Percentiles rank a stretch among this genome's conserved stretches.
Evolutionary conservation across 2,113 vertebrate genomes (phyloP).

Genomic region (Sardina pilchardus): DNA sequence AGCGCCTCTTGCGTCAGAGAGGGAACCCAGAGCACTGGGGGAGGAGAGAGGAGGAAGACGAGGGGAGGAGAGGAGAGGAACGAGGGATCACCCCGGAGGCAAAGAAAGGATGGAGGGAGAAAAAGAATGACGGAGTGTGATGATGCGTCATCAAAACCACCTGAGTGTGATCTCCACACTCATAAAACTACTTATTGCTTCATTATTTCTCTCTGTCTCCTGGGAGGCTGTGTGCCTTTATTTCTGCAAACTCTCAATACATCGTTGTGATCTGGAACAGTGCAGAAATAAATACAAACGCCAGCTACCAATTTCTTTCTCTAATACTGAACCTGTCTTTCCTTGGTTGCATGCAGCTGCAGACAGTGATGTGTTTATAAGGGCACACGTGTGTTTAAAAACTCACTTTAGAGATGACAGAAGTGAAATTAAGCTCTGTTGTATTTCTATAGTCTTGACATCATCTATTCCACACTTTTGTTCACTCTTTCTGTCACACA

Average conservation of each 20-base stretch:
- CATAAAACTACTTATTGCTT: background rate
- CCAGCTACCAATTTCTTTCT: background rate
- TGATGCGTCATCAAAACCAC: slow-evolving; percentile 11
- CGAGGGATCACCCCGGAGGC: background rate
- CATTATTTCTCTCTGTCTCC: background rate
- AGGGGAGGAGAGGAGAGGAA: background rate
- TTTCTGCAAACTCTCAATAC: background rate
- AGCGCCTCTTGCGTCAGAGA: background rate
- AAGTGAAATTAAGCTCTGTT: background rate
- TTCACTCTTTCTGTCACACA: background rate
- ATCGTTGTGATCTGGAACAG: background rate
- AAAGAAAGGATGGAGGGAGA: background rate
- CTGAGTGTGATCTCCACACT: slow-evolving; percentile 1
- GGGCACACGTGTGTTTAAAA: background rate
- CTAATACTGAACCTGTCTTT: background rate
- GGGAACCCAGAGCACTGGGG: slow-evolving; percentile 3
- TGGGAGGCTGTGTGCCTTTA: background rate
- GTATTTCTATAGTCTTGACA: too few species aligned
- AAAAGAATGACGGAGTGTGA: background rate
- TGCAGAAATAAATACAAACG: background rate
- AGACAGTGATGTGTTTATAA: background rate
- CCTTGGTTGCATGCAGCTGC: background rate
- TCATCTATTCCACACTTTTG: too few species aligned
- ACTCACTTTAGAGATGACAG: background rate
- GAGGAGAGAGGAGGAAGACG: background rate